These are phyloP conservation scores for Ispidina picta DNA, from an alignment of 2,797 vertebrate species.

Conservation along the genomic window DNA sequence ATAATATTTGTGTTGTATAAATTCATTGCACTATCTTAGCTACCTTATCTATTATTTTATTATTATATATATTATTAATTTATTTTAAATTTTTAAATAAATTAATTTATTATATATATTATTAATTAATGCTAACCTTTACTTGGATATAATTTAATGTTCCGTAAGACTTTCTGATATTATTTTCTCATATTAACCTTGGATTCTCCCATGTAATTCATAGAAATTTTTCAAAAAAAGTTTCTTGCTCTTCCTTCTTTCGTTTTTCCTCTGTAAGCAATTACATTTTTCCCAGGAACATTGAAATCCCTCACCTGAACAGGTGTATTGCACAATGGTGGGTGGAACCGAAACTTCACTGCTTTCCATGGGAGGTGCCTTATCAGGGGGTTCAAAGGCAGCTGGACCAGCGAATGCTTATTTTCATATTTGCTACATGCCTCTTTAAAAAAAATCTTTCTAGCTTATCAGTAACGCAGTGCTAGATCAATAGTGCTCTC, in stretches of 20 bases:
- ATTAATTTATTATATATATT: no score
- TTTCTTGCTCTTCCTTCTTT: background rate
- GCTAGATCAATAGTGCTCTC: constrained; percentile 23
- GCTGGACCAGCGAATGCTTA: background rate
- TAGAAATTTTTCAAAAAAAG: background rate
- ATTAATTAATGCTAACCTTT: background rate
- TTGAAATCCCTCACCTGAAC: background rate
- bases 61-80: no score
- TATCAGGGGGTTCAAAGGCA: constrained; percentile 44
- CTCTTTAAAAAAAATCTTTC: background rate
- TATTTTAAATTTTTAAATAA: no score
- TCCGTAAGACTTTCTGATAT: background rate
- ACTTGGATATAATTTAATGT: background rate
- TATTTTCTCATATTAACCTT: background rate
- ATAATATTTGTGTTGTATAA: background rate
- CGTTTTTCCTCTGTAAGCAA: background rate
- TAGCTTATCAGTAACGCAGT: background rate
- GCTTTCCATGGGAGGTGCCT: constrained; percentile 21
- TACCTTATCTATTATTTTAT: background rate
- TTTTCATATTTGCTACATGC: constrained; percentile 43
- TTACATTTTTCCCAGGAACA: background rate
- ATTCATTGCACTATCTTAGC: background rate
- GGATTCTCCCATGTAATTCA: background rate
- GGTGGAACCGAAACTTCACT: background rate
- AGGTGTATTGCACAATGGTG: background rate